Evolutionary conservation across 2,797 vertebrate species (phyloP).

Genomic region (Coluber constrictor): DNA sequence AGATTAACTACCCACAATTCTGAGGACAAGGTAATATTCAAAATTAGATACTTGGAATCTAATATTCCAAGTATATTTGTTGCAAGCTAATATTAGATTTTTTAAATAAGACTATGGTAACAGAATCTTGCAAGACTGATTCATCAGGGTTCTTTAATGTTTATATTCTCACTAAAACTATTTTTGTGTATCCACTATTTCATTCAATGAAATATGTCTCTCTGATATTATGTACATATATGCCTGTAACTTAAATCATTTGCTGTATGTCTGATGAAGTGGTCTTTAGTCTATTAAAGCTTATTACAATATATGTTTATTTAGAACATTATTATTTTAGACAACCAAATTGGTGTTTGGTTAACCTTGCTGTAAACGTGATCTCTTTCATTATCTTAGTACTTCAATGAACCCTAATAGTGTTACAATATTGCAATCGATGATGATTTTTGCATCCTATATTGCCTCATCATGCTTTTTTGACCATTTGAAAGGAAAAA

Average conservation of each 20-base stretch:
- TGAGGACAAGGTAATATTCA: slow-evolving; percentile 71
- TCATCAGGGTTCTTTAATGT: not conserved
- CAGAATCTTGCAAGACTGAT: not conserved
- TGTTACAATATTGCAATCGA: not conserved
- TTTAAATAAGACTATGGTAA: not conserved
- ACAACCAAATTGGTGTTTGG: not conserved
- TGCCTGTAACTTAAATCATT: not conserved
- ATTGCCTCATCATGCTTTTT: not conserved
- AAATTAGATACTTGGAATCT: slow-evolving; percentile 73
- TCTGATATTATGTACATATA: not conserved
- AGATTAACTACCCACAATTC: slow-evolving; percentile 72
- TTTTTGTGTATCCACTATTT: not conserved
- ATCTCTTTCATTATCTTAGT: not conserved
- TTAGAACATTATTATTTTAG: not conserved
- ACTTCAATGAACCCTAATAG: not conserved
- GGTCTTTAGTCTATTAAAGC: not conserved
- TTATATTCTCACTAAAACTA: not conserved
- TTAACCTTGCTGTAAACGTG: not conserved
- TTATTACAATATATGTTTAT: not conserved
- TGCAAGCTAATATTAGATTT: not conserved
- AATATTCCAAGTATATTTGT: too few species aligned
- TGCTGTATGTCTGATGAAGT: not conserved
- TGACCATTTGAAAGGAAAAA: not conserved
- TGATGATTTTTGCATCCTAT: not conserved
- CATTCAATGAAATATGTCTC: not conserved